A percentile compares a stretch with the other conserved stretches of the same genome.
Conservation (phyloP, 2,113 vertebrate species). For the Gobiocypris rarus region DNA sequence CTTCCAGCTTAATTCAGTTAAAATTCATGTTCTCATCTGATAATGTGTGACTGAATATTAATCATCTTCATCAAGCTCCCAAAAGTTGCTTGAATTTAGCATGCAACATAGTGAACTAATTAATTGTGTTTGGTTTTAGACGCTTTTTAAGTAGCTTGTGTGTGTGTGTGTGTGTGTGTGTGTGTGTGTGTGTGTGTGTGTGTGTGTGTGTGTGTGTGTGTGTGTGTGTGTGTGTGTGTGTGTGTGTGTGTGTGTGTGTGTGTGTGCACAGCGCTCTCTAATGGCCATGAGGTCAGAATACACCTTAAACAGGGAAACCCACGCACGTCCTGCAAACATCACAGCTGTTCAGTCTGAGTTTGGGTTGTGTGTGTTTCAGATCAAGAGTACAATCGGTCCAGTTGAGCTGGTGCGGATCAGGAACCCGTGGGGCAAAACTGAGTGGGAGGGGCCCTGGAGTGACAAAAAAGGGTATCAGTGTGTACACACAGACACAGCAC, state of each 20-base stretch:
- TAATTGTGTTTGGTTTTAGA: neutral
- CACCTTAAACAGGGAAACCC: neutral
- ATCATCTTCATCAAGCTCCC: neutral
- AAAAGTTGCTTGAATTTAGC: neutral
- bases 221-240: too few relatives aligned
- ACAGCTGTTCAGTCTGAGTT: neutral
- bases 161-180: too few relatives aligned
- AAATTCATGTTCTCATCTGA: too few relatives aligned
- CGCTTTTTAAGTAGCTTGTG: too few relatives aligned
- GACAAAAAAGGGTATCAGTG: conserved; percentile 59
- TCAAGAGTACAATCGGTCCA: conserved; percentile 50
- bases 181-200: too few relatives aligned
- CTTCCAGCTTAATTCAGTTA: too few relatives aligned
- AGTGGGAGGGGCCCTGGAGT: conserved; percentile 80
- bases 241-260: too few relatives aligned
- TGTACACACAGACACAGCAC: neutral
- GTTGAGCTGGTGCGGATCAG: conserved; percentile 72
- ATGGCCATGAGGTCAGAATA: neutral
- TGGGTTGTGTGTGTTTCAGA: conserved; percentile 61
- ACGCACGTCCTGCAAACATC: neutral
- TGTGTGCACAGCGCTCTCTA: neutral
- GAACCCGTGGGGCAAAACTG: conserved; percentile 79
- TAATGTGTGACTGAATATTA: neutral
- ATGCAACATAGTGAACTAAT: too few relatives aligned
- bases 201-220: too few relatives aligned